Evolutionary conservation across 2,797 vertebrate genomes (phyloP).

Genomic region (Toxotes lorentzi): DNA sequence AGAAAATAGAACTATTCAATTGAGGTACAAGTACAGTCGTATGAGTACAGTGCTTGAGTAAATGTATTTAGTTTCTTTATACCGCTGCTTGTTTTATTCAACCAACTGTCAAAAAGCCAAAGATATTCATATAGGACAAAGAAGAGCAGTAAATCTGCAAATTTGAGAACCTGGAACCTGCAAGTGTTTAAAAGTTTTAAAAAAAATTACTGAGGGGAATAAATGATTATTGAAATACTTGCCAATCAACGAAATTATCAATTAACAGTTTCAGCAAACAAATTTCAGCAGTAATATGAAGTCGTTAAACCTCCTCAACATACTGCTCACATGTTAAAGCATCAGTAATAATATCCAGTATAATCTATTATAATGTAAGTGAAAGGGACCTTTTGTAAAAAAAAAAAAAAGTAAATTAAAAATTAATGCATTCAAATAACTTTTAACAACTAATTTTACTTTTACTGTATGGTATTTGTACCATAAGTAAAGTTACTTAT

Average conservation of each 20-base stretch:
- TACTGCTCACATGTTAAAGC: not conserved
- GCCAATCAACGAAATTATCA: not conserved
- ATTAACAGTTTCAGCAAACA: not conserved
- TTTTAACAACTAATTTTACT: not conserved
- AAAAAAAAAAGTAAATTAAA: not conserved
- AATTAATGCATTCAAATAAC: too few relatives aligned
- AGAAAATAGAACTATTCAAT: too few relatives aligned
- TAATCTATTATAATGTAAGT: not conserved
- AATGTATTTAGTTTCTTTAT: too few relatives aligned
- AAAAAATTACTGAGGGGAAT: not conserved
- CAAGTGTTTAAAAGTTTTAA: not conserved
- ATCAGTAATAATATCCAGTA: not conserved
- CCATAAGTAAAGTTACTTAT: not conserved
- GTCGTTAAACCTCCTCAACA: not conserved
- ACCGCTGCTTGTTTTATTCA: too few relatives aligned
- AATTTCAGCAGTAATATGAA: not conserved
- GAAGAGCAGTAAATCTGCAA: not conserved
- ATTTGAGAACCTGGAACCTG: too few relatives aligned
- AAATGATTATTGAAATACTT: not conserved
- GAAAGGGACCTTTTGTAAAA: not conserved
- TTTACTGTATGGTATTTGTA: not conserved
- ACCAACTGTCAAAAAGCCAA: not conserved
- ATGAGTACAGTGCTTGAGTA: too few relatives aligned
- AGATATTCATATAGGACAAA: not conserved
- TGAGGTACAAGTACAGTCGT: too few relatives aligned